Conservation (phyloP, 2,113 vertebrate genomes). For the Chloropsis cyanopogon region DNA sequence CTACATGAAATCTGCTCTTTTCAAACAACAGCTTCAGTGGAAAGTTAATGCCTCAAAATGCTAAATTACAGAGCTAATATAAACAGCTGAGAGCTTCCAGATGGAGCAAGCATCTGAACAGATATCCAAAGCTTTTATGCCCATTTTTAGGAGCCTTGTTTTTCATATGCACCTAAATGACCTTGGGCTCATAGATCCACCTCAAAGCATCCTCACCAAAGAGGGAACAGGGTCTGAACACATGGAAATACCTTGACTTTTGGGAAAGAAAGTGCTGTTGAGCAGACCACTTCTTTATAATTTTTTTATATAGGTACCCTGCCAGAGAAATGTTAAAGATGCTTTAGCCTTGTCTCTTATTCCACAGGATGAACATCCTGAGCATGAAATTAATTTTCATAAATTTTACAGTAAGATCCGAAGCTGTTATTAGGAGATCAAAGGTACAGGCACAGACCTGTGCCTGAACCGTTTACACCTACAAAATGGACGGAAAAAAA, state of each 20-base stretch:
- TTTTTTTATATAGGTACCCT: not conserved
- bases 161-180: not conserved
- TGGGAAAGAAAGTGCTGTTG: not conserved
- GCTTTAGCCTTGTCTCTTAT: not conserved
- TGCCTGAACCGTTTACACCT: not conserved
- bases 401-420: not conserved
- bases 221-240: not conserved
- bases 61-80: slow-evolving; percentile 50
- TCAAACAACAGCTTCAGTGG: slow-evolving; percentile 17
- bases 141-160: not conserved
- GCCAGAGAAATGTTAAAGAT: not conserved
- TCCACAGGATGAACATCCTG: not conserved
- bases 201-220: not conserved
- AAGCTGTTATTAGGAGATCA: slow-evolving; percentile 1
- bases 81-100: slow-evolving; percentile 43
- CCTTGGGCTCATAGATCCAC: not conserved
- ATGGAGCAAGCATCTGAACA: not conserved
- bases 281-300: not conserved
- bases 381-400: slow-evolving; percentile 5
- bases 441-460: not conserved
- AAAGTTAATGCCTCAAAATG: slow-evolving; percentile 40
- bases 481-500: not conserved
- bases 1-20: slow-evolving; percentile 43
- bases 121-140: not conserved
- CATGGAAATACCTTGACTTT: slow-evolving; percentile 2